A percentile compares a stretch with the other conserved stretches of the same genome.
These are phyloP conservation scores for Pelagia noctiluca DNA, from an alignment of 30 jellyfish, hydroid and myxozoan species.

Conservation along the genomic window DNA sequence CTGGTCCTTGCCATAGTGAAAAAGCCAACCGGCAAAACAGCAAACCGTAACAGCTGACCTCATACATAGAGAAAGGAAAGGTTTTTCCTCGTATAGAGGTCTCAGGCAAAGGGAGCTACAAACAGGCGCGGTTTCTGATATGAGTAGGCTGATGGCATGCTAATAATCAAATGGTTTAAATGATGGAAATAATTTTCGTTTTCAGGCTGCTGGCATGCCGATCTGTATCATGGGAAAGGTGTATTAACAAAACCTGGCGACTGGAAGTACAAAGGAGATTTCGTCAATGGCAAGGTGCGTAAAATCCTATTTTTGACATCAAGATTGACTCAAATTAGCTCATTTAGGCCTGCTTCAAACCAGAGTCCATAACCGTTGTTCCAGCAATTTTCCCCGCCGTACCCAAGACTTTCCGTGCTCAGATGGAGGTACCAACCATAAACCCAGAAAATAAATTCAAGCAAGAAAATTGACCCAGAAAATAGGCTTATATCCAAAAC, in stretches of 20 bases:
- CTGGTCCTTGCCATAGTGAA: no score
- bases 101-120: no score
- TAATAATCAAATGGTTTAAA: background rate
- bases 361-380: background rate
- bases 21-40: no score
- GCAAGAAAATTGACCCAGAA: no score
- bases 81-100: no score
- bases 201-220: conserved; percentile 83
- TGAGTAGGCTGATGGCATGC: background rate
- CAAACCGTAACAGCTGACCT: no score
- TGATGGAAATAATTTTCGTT: background rate
- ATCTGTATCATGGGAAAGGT: conserved; percentile 79
- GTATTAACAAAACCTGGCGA: conserved; percentile 61
- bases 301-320: background rate
- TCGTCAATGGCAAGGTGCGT: conserved; percentile 87
- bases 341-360: background rate
- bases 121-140: no score
- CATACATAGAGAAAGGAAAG: no score
- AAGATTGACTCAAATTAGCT: background rate
- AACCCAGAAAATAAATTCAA: no score
- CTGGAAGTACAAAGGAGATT: conserved; percentile 81
- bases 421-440: no score
- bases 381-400: background rate
- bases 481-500: no score
- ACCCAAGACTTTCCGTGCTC: no score